Conservation (phyloP, 2,113 vertebrate species). For the Pelecanus crispus region DNA sequence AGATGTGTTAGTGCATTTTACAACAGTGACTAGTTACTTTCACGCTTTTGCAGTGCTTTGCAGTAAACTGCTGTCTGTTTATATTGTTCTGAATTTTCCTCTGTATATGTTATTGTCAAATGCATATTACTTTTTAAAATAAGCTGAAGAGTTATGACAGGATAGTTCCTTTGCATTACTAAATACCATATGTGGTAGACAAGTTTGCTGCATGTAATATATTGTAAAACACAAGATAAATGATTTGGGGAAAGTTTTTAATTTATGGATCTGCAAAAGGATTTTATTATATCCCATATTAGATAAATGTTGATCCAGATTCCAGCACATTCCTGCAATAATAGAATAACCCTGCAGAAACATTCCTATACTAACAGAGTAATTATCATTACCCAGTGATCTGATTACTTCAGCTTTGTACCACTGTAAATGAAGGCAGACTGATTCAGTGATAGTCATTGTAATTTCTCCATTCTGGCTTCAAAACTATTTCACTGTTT, state of each 20-base stretch:
- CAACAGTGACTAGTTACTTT: background rate
- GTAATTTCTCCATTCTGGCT: background rate
- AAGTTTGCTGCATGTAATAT: background rate
- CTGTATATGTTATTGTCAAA: background rate
- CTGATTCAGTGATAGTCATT: background rate
- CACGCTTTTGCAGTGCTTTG: background rate
- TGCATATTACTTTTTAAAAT: background rate
- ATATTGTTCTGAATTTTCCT: background rate
- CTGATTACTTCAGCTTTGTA: background rate
- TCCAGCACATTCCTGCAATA: background rate
- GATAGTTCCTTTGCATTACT: background rate
- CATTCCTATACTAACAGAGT: background rate
- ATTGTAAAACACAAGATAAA: background rate
- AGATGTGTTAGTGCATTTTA: background rate
- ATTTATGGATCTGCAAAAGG: background rate
- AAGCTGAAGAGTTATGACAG: background rate
- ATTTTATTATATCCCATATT: background rate
- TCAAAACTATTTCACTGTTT: background rate
- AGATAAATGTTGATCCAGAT: background rate
- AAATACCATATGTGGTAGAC: background rate
- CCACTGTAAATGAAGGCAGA: background rate
- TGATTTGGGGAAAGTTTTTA: background rate
- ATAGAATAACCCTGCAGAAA: background rate
- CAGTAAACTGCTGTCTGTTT: background rate
- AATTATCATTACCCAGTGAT: conserved; percentile 5